A percentile compares a stretch with the other conserved stretches of the same genome.
phyloP scores from a whole-genome alignment of 2,888 invertebrate species.

The Rotaria macrura region DNA sequence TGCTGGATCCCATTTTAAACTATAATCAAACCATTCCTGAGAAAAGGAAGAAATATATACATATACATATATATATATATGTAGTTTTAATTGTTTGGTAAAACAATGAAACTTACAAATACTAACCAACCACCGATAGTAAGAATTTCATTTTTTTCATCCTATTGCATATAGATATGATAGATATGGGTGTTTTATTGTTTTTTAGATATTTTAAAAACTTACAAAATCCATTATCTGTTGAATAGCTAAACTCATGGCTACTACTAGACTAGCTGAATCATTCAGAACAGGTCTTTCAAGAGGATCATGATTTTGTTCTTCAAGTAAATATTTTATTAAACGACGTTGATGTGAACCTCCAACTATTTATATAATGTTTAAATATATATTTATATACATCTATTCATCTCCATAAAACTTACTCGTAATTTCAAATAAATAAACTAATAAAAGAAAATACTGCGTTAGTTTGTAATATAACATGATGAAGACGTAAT shows the following conservation, averaged over 20 bases:
- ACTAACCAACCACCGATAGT: conserved; percentile 29
- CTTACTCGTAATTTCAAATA: background rate
- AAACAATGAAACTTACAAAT: conserved; percentile 17
- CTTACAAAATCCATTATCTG: conserved; percentile 31
- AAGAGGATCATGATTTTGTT: conserved; percentile 9
- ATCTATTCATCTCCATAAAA: no score
- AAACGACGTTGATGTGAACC: conserved; percentile 26
- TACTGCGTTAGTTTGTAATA: background rate
- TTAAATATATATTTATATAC: background rate
- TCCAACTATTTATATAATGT: background rate
- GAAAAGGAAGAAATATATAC: background rate
- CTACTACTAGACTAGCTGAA: conserved; percentile 16
- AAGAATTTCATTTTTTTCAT: conserved; percentile 32
- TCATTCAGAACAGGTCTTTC: conserved; percentile 31
- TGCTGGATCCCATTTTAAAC: conserved; percentile 28
- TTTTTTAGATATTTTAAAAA: background rate
- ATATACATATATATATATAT: no score
- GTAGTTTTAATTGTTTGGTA: no score
- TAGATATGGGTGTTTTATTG: no score
- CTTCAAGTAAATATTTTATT: conserved; percentile 26
- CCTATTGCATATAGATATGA: background rate
- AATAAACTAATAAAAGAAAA: background rate
- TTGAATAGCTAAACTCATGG: conserved; percentile 29
- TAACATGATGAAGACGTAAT: background rate
- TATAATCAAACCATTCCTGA: conserved; percentile 28